These are phyloP conservation scores for Oncorhynchus gorbuscha DNA, from an alignment of 2,113 vertebrate genomes.

Conservation along the genomic window DNA sequence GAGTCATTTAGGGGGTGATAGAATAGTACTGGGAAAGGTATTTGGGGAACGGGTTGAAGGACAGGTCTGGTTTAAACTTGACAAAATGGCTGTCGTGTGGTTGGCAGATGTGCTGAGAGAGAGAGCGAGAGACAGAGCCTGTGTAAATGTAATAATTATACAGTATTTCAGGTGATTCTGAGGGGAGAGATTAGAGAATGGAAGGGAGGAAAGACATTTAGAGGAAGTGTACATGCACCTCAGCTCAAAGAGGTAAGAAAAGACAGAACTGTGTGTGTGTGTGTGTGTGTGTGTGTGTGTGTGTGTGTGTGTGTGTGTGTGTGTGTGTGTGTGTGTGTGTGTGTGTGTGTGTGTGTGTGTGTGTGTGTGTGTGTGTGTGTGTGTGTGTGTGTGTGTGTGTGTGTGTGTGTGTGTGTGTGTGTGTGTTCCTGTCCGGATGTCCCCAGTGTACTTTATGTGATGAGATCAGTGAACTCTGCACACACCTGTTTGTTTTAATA, in stretches of 20 bases:
- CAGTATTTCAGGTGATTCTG: not conserved
- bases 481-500: not conserved
- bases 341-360: no score
- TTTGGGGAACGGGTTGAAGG: not conserved
- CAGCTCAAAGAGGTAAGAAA: not conserved
- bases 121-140: no score
- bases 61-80: not conserved
- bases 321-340: no score
- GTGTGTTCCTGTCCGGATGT: no score
- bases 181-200: not conserved
- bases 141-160: not conserved
- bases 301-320: no score
- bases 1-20: not conserved
- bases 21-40: not conserved
- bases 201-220: not conserved
- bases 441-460: no score
- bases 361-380: no score
- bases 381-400: no score
- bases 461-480: no score
- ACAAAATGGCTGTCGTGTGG: not conserved
- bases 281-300: no score
- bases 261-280: no score
- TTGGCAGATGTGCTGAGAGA: constrained; percentile 2
- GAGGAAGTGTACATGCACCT: not conserved
- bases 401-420: no score